Evolutionary conservation across 2,797 vertebrate species (phyloP).

Genomic region (Scleropages formosus): DNA sequence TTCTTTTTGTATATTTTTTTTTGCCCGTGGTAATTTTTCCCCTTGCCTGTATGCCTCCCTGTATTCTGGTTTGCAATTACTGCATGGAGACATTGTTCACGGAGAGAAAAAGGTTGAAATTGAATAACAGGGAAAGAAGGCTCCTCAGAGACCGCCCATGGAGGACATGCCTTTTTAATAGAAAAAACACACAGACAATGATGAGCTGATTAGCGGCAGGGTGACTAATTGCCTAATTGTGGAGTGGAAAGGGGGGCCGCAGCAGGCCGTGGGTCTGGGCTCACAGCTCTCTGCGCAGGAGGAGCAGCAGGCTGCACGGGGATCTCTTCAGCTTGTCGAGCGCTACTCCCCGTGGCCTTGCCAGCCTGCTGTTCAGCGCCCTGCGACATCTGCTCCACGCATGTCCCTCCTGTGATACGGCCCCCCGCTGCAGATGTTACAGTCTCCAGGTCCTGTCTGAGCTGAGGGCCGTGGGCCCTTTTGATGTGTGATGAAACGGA

Average conservation of each 20-base stretch:
- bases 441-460: slow-evolving; percentile 73
- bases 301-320: slow-evolving; percentile 51
- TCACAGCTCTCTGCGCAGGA: slow-evolving; percentile 40
- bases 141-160: slow-evolving; percentile 25
- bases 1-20: neutral
- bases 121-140: neutral
- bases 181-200: slow-evolving; percentile 38
- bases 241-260: slow-evolving; percentile 35
- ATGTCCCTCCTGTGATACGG: slow-evolving; percentile 81
- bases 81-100: neutral
- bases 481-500: slow-evolving; percentile 91
- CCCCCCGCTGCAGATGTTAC: slow-evolving; percentile 78
- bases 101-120: slow-evolving; percentile 9
- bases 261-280: slow-evolving; percentile 24
- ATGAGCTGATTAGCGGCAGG: slow-evolving; percentile 37
- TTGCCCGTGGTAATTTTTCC: neutral
- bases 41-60: neutral
- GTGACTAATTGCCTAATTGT: slow-evolving; percentile 43
- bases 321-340: slow-evolving; percentile 54
- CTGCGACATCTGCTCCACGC: slow-evolving; percentile 82
- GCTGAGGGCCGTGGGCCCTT: slow-evolving; percentile 77
- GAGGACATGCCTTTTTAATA: slow-evolving; percentile 36
- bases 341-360: slow-evolving; percentile 49
- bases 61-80: slow-evolving; percentile 1
- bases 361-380: slow-evolving; percentile 57